Conservation (phyloP, 2,888 invertebrate genomes). For the Drosophila pseudotalamancana region DNA sequence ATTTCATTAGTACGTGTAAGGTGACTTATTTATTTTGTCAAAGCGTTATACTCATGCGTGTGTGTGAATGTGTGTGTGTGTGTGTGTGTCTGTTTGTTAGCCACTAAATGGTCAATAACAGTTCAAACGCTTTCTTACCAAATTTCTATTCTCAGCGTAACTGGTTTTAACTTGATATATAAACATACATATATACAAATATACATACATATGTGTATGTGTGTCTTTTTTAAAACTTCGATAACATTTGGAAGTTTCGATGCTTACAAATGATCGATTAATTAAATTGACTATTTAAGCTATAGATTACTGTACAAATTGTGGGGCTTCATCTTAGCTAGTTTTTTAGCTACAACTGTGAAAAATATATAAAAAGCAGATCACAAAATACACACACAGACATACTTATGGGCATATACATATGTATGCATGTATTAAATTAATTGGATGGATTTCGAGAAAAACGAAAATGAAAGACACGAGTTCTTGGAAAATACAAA, state of each 20-base stretch:
- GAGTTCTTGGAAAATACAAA: too few species aligned
- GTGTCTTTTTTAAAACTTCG: background rate
- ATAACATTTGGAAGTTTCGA: background rate
- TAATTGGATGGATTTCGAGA: too few species aligned
- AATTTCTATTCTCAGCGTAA: conserved; percentile 47
- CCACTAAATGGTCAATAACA: conserved; percentile 46
- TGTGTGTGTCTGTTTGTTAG: conserved; percentile 8
- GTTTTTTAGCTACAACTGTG: too few species aligned
- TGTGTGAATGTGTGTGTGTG: conserved; percentile 8
- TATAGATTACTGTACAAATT: too few species aligned
- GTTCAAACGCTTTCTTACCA: conserved; percentile 41
- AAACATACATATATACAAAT: conserved; percentile 6
- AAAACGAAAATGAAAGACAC: too few species aligned
- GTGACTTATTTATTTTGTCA: conserved; percentile 18
- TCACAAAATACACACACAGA: too few species aligned
- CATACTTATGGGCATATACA: too few species aligned
- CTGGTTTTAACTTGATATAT: conserved; percentile 40
- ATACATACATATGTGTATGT: background rate
- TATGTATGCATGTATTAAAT: too few species aligned
- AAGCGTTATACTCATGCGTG: conserved; percentile 27
- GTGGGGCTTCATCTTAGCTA: too few species aligned
- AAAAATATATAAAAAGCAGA: too few species aligned
- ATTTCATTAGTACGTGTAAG: conserved; percentile 5
- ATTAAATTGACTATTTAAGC: background rate
- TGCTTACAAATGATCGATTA: too few species aligned